These are phyloP conservation scores for Artibeus jamaicensis DNA, from an alignment of 2,797 vertebrate genomes.

Conservation along the genomic window DNA sequence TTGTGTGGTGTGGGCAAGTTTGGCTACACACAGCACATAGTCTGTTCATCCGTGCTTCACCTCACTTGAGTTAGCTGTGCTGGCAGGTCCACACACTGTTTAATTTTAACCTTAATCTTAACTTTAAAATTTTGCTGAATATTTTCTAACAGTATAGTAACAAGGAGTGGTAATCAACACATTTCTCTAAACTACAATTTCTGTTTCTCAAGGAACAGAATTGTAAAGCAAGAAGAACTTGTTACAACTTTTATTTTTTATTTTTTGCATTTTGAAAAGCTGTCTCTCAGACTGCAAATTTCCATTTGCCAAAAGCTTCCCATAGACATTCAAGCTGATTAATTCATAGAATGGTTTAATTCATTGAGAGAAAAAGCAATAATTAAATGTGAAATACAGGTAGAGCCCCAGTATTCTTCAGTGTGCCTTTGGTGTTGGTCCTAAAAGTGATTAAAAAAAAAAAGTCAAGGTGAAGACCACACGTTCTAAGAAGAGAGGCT, in stretches of 20 bases:
- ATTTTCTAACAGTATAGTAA: not conserved
- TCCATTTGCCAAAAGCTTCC: not conserved
- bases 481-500: not conserved
- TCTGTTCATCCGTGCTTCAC: not conserved
- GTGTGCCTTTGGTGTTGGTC: not conserved
- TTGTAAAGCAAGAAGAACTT: not conserved
- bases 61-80: not conserved
- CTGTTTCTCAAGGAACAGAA: not conserved
- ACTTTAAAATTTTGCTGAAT: not conserved
- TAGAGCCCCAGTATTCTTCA: not conserved
- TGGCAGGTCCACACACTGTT: not conserved
- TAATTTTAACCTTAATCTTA: not conserved
- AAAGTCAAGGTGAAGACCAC: not conserved
- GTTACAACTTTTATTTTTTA: not conserved
- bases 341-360: not conserved
- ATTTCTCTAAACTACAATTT: constrained; percentile 6
- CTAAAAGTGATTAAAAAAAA: not conserved
- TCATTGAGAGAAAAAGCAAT: constrained; percentile 1
- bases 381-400: not conserved
- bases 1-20: not conserved
- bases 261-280: constrained; percentile 11
- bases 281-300: not conserved
- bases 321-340: not conserved
- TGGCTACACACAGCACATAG: not conserved
- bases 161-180: not conserved